phyloP scores from a whole-genome alignment of 2,888 invertebrate genomes.

The Xestia ashworthii region DNA sequence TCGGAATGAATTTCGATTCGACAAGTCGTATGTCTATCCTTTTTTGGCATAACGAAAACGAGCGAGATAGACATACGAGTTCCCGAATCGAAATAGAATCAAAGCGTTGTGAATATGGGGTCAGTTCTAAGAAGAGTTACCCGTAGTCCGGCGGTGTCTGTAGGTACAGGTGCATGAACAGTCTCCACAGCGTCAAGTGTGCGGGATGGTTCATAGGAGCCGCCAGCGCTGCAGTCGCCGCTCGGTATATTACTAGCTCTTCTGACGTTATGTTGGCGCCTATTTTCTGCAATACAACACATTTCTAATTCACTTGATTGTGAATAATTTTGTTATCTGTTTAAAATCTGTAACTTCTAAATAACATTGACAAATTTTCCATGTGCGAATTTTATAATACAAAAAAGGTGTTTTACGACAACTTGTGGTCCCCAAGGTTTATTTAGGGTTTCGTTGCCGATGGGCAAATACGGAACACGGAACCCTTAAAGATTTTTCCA shows the following conservation, averaged over 20 bases:
- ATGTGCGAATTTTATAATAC: neutral
- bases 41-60: too few relatives aligned
- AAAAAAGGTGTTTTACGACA: too few relatives aligned
- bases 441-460: too few relatives aligned
- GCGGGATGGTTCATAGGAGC: slow-evolving; percentile 79
- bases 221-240: slow-evolving; percentile 73
- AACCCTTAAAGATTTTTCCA: too few relatives aligned
- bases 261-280: slow-evolving; percentile 75
- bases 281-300: slow-evolving; percentile 74
- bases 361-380: neutral
- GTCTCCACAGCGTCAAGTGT: slow-evolving; percentile 81
- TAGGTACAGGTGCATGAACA: slow-evolving; percentile 83
- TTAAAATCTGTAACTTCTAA: neutral
- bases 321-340: neutral
- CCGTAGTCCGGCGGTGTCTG: slow-evolving; percentile 74
- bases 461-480: too few relatives aligned
- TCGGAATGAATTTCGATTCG: too few relatives aligned
- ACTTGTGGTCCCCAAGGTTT: too few relatives aligned
- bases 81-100: too few relatives aligned
- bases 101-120: too few relatives aligned
- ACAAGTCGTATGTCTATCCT: too few relatives aligned
- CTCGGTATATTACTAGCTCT: slow-evolving; percentile 80
- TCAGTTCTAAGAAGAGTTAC: slow-evolving; percentile 57
- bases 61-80: too few relatives aligned
- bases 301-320: neutral